Percentiles rank a stretch among this genome's conserved stretches.
These are phyloP conservation scores for Dione vanillae DNA, from an alignment of 2,888 invertebrate species.

Conservation along the genomic window DNA sequence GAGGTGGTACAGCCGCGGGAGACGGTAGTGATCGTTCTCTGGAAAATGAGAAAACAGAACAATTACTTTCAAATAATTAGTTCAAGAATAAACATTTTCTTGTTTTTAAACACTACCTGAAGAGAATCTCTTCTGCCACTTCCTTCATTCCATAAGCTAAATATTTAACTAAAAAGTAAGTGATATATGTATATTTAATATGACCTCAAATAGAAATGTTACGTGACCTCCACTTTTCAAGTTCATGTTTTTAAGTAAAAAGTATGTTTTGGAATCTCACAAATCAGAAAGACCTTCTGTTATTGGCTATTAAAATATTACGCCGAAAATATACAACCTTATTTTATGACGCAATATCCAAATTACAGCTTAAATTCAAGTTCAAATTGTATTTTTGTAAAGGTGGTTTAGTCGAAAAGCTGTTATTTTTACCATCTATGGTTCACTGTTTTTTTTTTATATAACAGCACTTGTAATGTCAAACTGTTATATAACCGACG, in stretches of 20 bases:
- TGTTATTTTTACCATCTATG: not conserved
- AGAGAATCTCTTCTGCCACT: too few relatives aligned
- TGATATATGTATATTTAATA: too few relatives aligned
- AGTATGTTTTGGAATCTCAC: not conserved
- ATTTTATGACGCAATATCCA: not conserved
- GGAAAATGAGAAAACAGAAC: constrained; percentile 22
- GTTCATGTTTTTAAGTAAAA: too few relatives aligned
- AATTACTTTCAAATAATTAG: too few relatives aligned
- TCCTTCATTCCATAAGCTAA: too few relatives aligned
- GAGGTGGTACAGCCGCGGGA: constrained; percentile 69
- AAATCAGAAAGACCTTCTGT: not conserved
- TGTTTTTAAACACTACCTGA: too few relatives aligned
- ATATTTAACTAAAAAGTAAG: too few relatives aligned
- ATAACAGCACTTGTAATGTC: too few relatives aligned
- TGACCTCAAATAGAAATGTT: too few relatives aligned
- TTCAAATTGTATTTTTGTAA: not conserved
- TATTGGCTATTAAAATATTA: not conserved
- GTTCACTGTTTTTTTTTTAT: not conserved
- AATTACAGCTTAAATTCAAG: not conserved
- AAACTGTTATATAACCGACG: too few relatives aligned
- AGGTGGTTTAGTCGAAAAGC: not conserved
- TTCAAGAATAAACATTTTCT: too few relatives aligned
- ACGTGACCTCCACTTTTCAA: not conserved
- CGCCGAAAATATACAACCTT: not conserved
- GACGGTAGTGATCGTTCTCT: constrained; percentile 61